Evolutionary conservation across 2,797 vertebrate species (phyloP), one percentile per base, ranked within the genome.

Genomic region (Myotis daubentonii): DNA sequence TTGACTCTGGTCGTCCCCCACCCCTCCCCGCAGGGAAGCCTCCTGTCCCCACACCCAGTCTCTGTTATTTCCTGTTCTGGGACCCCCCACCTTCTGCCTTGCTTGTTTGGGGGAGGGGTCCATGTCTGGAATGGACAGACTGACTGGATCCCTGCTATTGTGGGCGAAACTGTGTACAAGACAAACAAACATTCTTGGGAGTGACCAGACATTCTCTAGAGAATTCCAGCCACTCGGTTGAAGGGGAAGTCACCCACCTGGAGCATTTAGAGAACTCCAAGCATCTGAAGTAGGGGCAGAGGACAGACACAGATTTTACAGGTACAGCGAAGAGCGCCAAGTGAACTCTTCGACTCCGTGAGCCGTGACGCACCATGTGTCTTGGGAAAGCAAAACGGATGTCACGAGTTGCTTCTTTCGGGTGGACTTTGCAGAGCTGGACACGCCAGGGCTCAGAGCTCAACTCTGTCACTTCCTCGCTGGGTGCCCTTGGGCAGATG

Each of bases 111-210:
- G 91, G 89, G 93, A 76, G 85, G 65, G 28, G 33, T 87, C 79
- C 66, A 2, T 17, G 25, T 92, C 87, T 6, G 8, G 95, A 90
- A 89, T 36, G 71, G 87, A 36, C 86, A 41, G 70, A 33, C 70
- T 75, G 44, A 25, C 51, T 44, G 41, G 90, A 66, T 78, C 86
- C n/a, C 33, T 85, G 68, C 82, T 94, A 12, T 87, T 83, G 92
- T 95, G 44, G 57, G 87, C 28, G 57, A 86, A 60, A 72, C 71
- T 81, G 91, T 85, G 51, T 74, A 68, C 51, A 38, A 23, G 72
- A 93, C 85, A 94, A 87, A 92, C 17, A 82, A 49, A 89, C 93
- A 87, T 95, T 94, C 94, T 92, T 83, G 76, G 92, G 92, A 96
- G 97, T 84, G 92, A 70, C 57, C 65, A 78, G 68, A 47, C 80